Percentiles rank a stretch among this genome's conserved stretches.
phyloP scores from a whole-genome alignment of 2,888 invertebrate species.

The Laspeyria flexula region DNA sequence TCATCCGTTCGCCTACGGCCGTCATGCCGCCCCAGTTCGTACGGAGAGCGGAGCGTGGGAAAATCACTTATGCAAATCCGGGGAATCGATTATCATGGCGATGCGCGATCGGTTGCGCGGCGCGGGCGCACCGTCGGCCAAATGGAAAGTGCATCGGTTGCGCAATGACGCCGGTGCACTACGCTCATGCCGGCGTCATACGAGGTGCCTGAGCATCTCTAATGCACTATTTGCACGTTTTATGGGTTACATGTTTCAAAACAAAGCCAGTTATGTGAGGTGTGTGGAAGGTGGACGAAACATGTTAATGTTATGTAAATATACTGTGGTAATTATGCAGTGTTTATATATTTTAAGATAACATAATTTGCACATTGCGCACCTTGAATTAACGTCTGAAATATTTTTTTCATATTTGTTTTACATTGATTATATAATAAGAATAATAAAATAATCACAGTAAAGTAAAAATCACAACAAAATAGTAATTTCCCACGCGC shows the following conservation, averaged over 20 bases:
- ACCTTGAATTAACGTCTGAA: too few species aligned
- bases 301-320: too few species aligned
- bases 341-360: too few species aligned
- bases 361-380: too few species aligned
- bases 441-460: too few species aligned
- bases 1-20: slow-evolving; percentile 71
- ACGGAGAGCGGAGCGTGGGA: slow-evolving; percentile 79
- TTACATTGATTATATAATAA: too few species aligned
- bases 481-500: slow-evolving; percentile 58
- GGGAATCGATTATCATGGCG: slow-evolving; percentile 77
- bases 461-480: background rate
- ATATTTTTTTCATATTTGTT: too few species aligned
- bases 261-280: background rate
- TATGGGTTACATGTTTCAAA: slow-evolving; percentile 1
- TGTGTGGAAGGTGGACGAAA: too few species aligned
- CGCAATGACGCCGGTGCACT: slow-evolving; percentile 60
- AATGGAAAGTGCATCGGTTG: slow-evolving; percentile 80
- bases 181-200: slow-evolving; percentile 26
- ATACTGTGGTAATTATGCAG: too few species aligned
- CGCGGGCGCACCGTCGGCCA: slow-evolving; percentile 49
- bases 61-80: slow-evolving; percentile 78
- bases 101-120: slow-evolving; percentile 50
- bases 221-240: slow-evolving; percentile 9
- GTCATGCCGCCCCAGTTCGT: slow-evolving; percentile 71
- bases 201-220: slow-evolving; percentile 27